A percentile compares a stretch with the other conserved stretches of the same genome.
phyloP scores from a whole-genome alignment of 2,888 invertebrate species.

The Geotrupes spiniger region DNA sequence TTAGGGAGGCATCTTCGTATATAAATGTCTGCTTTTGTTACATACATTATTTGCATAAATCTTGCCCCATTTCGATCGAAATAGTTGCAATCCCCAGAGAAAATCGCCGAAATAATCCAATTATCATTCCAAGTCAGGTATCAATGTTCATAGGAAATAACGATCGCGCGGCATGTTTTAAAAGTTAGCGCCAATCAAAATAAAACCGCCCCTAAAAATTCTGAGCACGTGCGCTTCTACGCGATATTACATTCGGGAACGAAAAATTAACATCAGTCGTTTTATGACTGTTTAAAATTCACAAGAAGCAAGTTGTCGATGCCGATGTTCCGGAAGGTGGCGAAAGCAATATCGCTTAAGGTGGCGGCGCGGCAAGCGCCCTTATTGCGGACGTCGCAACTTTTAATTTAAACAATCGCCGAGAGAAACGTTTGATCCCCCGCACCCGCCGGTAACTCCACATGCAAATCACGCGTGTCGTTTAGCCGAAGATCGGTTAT shows the following conservation, averaged over 20 bases:
- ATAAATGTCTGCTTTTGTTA: too few relatives aligned
- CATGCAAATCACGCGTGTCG: conserved; percentile 50
- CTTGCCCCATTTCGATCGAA: too few relatives aligned
- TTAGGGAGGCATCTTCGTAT: too few relatives aligned
- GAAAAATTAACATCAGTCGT: conserved; percentile 52
- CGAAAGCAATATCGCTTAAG: conserved; percentile 36
- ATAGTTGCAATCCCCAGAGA: too few relatives aligned
- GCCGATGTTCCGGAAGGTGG: conserved; percentile 34
- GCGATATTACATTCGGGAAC: conserved; percentile 47
- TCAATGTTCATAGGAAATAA: not conserved
- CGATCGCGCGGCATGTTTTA: conserved; percentile 2
- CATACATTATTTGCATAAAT: too few relatives aligned
- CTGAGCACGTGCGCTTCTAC: conserved; percentile 12
- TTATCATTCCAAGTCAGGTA: not conserved
- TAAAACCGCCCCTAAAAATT: conserved; percentile 8
- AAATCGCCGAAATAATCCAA: too few relatives aligned
- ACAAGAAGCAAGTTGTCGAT: conserved; percentile 38
- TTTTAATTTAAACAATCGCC: conserved; percentile 46
- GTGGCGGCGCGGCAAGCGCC: conserved; percentile 20
- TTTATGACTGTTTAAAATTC: conserved; percentile 53
- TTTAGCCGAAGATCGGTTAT: conserved; percentile 47
- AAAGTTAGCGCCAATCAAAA: conserved; percentile 5
- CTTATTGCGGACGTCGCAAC: conserved; percentile 32
- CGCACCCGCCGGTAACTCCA: conserved; percentile 34
- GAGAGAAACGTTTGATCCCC: not conserved